phyloP scores from a whole-genome alignment of 2,113 vertebrate species.

The Aldabrachelys gigantea region DNA sequence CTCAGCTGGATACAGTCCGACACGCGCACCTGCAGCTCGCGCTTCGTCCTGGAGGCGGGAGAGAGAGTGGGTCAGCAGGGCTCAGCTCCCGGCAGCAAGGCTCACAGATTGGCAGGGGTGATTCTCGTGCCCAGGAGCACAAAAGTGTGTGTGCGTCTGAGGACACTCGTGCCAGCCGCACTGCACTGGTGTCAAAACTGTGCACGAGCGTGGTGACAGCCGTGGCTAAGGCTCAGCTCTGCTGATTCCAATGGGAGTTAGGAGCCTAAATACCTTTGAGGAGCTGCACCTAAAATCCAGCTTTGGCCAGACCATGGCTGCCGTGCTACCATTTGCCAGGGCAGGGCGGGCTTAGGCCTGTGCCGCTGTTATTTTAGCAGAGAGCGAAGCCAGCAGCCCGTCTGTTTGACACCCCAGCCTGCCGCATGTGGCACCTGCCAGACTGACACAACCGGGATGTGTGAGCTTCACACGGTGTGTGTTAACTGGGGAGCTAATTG shows the following conservation, averaged over 20 bases:
- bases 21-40: conserved; percentile 81
- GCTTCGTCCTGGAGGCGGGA: conserved; percentile 73
- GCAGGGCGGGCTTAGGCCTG: not conserved
- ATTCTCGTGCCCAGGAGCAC: too few species aligned
- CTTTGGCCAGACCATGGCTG: not conserved
- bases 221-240: not conserved
- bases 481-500: not conserved
- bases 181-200: too few species aligned
- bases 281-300: too few species aligned
- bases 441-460: not conserved
- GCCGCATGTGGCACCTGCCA: too few species aligned
- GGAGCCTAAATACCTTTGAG: too few species aligned
- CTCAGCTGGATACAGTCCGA: conserved; percentile 81
- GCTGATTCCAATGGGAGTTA: too few species aligned
- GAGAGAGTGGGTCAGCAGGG: rapidly evolving
- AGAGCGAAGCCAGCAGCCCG: too few species aligned
- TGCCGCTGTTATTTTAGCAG: not conserved
- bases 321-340: not conserved
- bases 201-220: too few species aligned
- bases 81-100: not conserved
- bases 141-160: too few species aligned
- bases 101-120: too few species aligned
- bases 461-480: not conserved
- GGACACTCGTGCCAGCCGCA: too few species aligned
- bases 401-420: not conserved